Base-by-base conservation (phyloP, 2,888 invertebrate genomes). In the Calliphora vomitoria region DNA sequence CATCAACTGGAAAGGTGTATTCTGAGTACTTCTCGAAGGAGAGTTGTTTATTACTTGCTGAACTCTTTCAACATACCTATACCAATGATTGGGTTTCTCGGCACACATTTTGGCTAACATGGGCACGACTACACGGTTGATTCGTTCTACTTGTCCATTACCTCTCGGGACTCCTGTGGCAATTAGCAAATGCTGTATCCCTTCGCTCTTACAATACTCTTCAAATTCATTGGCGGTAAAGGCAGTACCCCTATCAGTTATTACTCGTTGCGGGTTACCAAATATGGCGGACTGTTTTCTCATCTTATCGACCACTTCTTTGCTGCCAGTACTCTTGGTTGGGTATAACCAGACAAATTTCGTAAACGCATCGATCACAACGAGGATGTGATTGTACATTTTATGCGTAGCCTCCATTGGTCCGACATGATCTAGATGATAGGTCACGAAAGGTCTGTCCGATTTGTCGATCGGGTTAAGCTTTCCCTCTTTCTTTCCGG, bases 291-390 rank as follows among this genome's bases (percentile, higher is more conserved):
- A 60, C 41, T 86, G 85, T 20, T 80, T 82, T 25, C 35, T n/a
- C n/a, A 88, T 41, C 53, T 68, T 72, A 8, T 84, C 86, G 11
- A 86, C 60, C 1, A 86, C 79, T 18, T 83, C 68, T 35, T 89
- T 89, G 3, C 89, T 79, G 0, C 90, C 86, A 4, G 90, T 90
- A 8, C 88, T 88, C 72, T 91, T 92, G 0, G 89, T 90, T 0
- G 93, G 92, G 68, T 90, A 92, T 0, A 93, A 41, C 92, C 93
- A 93, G 0, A 89, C 88, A 89, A 92, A 93, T 79, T 93, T 93
- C 5, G 60, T 44, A n/a, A 74, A 74, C 1, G 58, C 72, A 31
- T 84, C 72, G 11, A 85, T 41, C 5, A 85, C 38, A 1, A 82
- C 85, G 18, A 88, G 55, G 20, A 85, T 50, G 50, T 85, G 50